Conservation (phyloP, 2,113 vertebrate genomes). For the Onychostruthus taczanowskii region DNA sequence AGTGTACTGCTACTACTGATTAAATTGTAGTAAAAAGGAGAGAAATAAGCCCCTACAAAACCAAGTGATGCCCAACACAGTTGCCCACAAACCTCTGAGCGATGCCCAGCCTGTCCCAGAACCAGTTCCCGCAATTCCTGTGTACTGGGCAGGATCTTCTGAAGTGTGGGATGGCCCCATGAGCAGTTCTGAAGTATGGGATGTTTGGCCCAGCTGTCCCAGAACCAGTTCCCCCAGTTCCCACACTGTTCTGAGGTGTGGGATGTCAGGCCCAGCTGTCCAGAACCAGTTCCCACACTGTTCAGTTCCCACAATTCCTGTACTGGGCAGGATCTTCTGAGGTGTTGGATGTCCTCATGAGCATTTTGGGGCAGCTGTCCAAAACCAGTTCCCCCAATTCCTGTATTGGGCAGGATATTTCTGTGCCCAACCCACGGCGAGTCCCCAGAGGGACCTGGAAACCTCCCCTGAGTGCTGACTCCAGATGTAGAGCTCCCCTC, state of each 20-base stretch:
- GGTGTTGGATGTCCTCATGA: neutral
- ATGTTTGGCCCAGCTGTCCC: neutral
- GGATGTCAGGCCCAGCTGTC: neutral
- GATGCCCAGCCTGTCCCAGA: neutral
- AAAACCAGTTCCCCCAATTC: neutral
- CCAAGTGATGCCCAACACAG: too few relatives aligned
- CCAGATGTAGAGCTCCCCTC: neutral
- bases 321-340: neutral
- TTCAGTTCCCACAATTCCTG: too few relatives aligned
- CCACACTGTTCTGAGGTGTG: too few relatives aligned
- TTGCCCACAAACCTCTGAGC: accelerated
- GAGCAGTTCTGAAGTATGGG: neutral
- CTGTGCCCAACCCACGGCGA: accelerated
- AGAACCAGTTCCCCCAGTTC: too few relatives aligned
- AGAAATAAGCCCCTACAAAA: neutral
- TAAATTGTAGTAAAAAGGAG: neutral
- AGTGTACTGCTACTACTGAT: neutral
- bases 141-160: accelerated
- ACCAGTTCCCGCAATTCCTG: accelerated
- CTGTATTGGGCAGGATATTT: neutral
- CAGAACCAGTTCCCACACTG: neutral
- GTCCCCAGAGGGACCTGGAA: neutral
- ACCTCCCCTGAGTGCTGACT: accelerated
- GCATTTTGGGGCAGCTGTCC: neutral
- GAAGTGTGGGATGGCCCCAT: neutral